Base-by-base conservation (phyloP, 2,888 invertebrate genomes). In the Acleris emargana region DNA sequence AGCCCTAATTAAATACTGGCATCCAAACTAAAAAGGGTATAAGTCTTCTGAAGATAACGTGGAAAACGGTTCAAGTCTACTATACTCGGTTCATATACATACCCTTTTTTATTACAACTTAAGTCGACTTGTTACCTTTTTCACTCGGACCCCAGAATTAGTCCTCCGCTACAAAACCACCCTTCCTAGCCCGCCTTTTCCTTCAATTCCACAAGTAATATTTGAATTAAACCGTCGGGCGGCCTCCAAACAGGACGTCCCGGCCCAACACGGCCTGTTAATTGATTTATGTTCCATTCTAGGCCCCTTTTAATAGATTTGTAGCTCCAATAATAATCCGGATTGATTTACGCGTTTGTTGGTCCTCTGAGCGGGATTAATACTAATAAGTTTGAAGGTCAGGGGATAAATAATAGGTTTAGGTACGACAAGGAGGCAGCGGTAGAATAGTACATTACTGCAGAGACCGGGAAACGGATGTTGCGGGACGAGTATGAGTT, bases 161-260 rank as follows among this genome's bases (percentile, higher is more conserved):
- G 3, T 25, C 25, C 6, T 20, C 3, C 6, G 49, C 45, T 18
- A 18, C 28, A n/a, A 22, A 69, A 68, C 67, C 51, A 49, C 57
- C 53, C 17, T 71, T 79, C 68, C 57, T 77, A 75, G 82, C 84
- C 82, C 79, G 62, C 79, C 80, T 75, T 64, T 77, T 75, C 78
- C 84, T 85, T 85, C 84, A 87, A 86, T 88, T 85, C 86, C 84
- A 82, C 87, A 86, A 89, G 88, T 88, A 87, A 89, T 89, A 89
- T 90, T 87, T 84, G 89, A 89, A 88, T 89, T 88, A 88, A 88
- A 82, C 82, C 77, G 78, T 81, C 85, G 87, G 78, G 78, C 81
- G 77, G 77, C 81, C 82, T 82, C 80, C 73, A 80, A 76, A 80
- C 38, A 83, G 83, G 86, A 86, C 82, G 77, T 76, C 79, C 77